Evolutionary conservation across 2,888 invertebrate species (phyloP).

Genomic region (Isoperla grammatica): DNA sequence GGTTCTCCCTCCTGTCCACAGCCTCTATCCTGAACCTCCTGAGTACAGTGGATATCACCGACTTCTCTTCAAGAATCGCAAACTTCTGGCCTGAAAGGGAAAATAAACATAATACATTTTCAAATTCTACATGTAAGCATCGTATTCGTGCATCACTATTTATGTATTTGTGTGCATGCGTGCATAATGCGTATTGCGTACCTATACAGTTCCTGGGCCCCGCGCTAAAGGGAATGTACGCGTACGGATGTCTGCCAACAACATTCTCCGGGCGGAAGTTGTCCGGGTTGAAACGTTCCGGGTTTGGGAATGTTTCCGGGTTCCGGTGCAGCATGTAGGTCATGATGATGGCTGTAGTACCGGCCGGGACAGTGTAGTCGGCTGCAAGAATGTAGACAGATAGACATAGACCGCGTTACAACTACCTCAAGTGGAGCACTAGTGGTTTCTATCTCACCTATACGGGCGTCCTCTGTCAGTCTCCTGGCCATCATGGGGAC

Average conservation of each 20-base stretch:
- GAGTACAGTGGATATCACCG: slow-evolving; percentile 52
- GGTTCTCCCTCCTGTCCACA: slow-evolving; percentile 51
- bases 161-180: neutral
- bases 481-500: slow-evolving; percentile 40
- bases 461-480: slow-evolving; percentile 35
- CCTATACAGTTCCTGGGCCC: slow-evolving; percentile 42
- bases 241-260: slow-evolving; percentile 42
- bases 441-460: no score
- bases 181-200: slow-evolving; percentile 25
- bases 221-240: slow-evolving; percentile 43
- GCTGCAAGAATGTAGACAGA: slow-evolving; percentile 32
- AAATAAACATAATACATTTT: neutral
- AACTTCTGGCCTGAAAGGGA: slow-evolving; percentile 50
- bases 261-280: slow-evolving; percentile 46
- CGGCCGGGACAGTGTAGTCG: slow-evolving; percentile 40
- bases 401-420: no score
- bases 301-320: slow-evolving; percentile 44
- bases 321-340: slow-evolving; percentile 44
- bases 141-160: no score
- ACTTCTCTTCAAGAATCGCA: slow-evolving; percentile 53
- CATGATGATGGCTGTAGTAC: slow-evolving; percentile 40
- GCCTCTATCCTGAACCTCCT: slow-evolving; percentile 52
- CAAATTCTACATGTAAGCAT: no score
- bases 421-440: no score
- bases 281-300: slow-evolving; percentile 48